These are phyloP conservation scores for Agriopis aurantiaria DNA, from an alignment of 2,888 invertebrate genomes.

Conservation along the genomic window DNA sequence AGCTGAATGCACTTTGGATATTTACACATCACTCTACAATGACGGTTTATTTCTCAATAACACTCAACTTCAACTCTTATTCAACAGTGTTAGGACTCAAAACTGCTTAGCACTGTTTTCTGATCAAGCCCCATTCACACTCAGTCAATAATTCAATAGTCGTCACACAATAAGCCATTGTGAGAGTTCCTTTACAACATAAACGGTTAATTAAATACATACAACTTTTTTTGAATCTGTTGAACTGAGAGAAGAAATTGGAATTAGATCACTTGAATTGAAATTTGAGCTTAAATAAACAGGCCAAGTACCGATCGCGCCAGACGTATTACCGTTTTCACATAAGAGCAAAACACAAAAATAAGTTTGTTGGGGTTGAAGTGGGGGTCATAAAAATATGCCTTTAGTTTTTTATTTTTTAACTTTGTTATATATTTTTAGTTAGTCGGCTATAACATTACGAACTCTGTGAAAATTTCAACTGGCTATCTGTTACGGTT, in stretches of 20 bases:
- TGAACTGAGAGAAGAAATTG: not conserved
- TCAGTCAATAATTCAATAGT: slow-evolving; percentile 31
- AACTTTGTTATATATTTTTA: no score
- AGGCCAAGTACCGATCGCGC: no score
- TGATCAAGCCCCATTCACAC: slow-evolving; percentile 23
- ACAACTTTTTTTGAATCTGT: slow-evolving; percentile 53
- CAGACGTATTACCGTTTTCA: no score
- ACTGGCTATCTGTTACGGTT: no score
- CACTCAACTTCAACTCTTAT: not conserved
- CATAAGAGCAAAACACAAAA: no score
- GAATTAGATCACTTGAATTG: slow-evolving; percentile 11
- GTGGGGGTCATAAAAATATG: no score
- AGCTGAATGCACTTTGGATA: slow-evolving; percentile 31
- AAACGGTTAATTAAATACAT: slow-evolving; percentile 69
- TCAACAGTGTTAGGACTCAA: not conserved
- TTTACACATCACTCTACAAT: slow-evolving; percentile 35
- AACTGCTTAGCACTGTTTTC: not conserved
- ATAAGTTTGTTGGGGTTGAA: no score
- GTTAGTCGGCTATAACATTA: no score
- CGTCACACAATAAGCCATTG: slow-evolving; percentile 63
- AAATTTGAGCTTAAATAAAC: not conserved
- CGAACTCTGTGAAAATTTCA: no score
- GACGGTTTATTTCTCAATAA: slow-evolving; percentile 14
- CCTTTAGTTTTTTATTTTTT: no score
- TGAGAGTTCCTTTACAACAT: slow-evolving; percentile 64